phyloP scores from a whole-genome alignment of 92 coral and sea anemone genomes.

The Paragorgia papillata region DNA sequence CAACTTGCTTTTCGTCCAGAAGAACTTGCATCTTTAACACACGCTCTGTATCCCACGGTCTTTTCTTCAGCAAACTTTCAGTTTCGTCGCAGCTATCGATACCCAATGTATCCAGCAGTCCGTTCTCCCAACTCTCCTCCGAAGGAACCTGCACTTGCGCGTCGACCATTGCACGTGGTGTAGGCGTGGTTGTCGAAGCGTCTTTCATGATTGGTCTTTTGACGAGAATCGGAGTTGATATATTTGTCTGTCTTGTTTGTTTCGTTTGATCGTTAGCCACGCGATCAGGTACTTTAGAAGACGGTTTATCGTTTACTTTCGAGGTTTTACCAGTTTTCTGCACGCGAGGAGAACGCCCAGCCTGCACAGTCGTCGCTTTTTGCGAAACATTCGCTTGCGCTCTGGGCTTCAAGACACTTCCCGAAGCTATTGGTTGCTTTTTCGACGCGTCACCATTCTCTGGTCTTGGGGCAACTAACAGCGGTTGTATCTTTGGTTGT shows the following conservation, averaged over 20 bases:
- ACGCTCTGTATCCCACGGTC: slow-evolving; percentile 42
- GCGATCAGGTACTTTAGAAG: neutral
- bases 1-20: slow-evolving; percentile 32
- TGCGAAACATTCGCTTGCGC: neutral
- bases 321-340: neutral
- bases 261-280: too few species aligned
- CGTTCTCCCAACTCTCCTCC: neutral
- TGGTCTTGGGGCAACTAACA: too few species aligned
- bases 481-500: neutral
- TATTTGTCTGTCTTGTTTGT: neutral
- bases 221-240: neutral
- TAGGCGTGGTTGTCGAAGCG: slow-evolving; percentile 28
- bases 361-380: neutral
- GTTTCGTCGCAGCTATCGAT: slow-evolving; percentile 15
- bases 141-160: slow-evolving; percentile 27
- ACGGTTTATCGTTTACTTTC: neutral
- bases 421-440: neutral
- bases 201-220: slow-evolving; percentile 34
- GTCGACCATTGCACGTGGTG: slow-evolving; percentile 27
- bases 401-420: too few species aligned
- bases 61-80: slow-evolving; percentile 20
- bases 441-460: neutral
- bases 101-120: neutral
- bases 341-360: neutral
- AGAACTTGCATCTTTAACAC: slow-evolving; percentile 42